A percentile compares a stretch with the other conserved stretches of the same genome.
Evolutionary conservation across 2,888 invertebrate species (phyloP).

Genomic region (Julus scandinavius): DNA sequence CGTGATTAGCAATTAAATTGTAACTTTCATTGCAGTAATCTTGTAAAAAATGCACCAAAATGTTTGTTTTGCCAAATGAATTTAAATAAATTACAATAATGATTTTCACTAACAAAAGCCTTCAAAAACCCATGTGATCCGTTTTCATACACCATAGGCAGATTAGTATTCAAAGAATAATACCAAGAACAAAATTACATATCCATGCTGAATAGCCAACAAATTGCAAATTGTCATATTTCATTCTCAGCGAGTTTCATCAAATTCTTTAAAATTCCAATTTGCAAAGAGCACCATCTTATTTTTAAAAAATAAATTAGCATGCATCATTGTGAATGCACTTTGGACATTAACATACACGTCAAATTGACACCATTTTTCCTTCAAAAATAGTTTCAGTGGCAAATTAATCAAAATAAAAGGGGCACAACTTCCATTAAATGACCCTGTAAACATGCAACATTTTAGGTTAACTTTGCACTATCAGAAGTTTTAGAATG

Average conservation of each 20-base stretch:
- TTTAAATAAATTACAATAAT: conserved; percentile 28
- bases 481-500: background rate
- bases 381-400: background rate
- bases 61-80: background rate
- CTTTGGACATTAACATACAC: background rate
- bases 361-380: background rate
- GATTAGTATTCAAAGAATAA: background rate
- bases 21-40: background rate
- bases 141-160: background rate
- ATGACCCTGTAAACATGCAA: no score
- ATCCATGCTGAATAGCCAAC: background rate
- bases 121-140: background rate
- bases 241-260: background rate
- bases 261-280: background rate
- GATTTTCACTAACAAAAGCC: background rate
- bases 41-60: background rate
- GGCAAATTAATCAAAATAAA: background rate
- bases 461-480: background rate
- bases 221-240: conserved; percentile 28
- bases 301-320: conserved; percentile 6
- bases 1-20: background rate
- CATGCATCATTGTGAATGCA: background rate
- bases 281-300: background rate
- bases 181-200: background rate
- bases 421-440: background rate